A percentile compares a stretch with the other conserved stretches of the same genome.
These are phyloP conservation scores for Seriola dumerili DNA, from an alignment of 2,113 vertebrate species.

Conservation along the genomic window DNA sequence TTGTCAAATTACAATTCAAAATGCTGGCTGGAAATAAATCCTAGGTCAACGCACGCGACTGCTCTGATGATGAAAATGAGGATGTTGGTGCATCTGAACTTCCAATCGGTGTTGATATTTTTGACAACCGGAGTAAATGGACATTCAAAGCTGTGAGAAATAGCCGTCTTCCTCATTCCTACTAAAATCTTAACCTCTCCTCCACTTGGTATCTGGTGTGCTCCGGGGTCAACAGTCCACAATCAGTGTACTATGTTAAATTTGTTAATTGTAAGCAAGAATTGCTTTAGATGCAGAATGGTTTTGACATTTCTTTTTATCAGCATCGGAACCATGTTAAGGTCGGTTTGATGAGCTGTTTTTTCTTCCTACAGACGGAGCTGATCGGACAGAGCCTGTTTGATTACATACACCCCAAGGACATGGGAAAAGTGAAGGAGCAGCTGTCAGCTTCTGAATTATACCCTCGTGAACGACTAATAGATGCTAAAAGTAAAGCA, in stretches of 20 bases:
- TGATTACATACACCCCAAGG: conserved; percentile 94
- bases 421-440: conserved; percentile 95
- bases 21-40: neutral
- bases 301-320: conserved; percentile 21
- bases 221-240: conserved; percentile 27
- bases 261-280: conserved; percentile 20
- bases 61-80: neutral
- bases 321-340: neutral
- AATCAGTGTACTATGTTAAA: neutral
- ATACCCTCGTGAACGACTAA: conserved; percentile 89
- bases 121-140: neutral
- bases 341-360: conserved; percentile 29
- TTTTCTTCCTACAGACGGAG: conserved; percentile 82
- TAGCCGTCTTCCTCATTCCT: neutral
- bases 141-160: neutral
- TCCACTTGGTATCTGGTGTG: conserved; percentile 46
- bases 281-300: conserved; percentile 24
- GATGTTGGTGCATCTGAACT: neutral
- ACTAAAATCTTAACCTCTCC: neutral
- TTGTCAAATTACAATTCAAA: neutral
- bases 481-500: conserved; percentile 93
- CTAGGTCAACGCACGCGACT: neutral
- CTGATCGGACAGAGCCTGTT: conserved; percentile 93
- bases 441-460: conserved; percentile 91
- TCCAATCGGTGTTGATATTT: neutral